Conservation (phyloP, 2,113 vertebrate species). For the Deroptyus accipitrinus region DNA sequence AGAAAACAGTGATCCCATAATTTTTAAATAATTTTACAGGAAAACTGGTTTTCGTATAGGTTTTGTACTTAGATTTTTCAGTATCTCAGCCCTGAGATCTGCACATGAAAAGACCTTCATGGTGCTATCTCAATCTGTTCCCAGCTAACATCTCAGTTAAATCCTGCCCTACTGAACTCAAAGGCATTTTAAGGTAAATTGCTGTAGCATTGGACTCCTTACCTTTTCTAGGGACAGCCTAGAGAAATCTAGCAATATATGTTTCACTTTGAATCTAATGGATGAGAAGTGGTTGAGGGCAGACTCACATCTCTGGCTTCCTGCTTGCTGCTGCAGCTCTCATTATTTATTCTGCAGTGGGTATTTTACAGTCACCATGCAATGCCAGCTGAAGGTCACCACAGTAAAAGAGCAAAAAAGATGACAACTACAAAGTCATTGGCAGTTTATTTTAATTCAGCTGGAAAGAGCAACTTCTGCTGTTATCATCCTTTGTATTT, state of each 20-base stretch:
- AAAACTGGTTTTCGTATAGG: neutral
- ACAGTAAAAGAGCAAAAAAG: conserved; percentile 19
- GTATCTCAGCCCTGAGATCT: neutral
- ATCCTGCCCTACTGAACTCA: neutral
- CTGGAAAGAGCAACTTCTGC: neutral
- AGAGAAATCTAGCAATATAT: neutral
- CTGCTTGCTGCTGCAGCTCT: neutral
- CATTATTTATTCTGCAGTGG: conserved; percentile 6
- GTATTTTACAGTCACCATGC: neutral
- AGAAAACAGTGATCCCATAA: neutral
- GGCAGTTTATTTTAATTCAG: conserved; percentile 18
- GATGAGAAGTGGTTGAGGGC: neutral
- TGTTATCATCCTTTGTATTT: conserved; percentile 41
- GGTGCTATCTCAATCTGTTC: neutral
- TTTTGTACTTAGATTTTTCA: neutral
- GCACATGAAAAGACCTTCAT: neutral
- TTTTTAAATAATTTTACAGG: neutral
- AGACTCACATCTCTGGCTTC: neutral
- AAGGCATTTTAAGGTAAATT: neutral
- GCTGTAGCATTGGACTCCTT: neutral
- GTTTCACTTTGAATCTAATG: neutral
- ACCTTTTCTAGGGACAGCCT: neutral
- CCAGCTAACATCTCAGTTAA: neutral
- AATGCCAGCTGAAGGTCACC: conserved; percentile 24
- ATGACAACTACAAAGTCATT: neutral